A percentile compares a stretch with the other conserved stretches of the same genome.
phyloP scores from a whole-genome alignment of 2,888 invertebrate genomes.

The Dusona sp. region DNA sequence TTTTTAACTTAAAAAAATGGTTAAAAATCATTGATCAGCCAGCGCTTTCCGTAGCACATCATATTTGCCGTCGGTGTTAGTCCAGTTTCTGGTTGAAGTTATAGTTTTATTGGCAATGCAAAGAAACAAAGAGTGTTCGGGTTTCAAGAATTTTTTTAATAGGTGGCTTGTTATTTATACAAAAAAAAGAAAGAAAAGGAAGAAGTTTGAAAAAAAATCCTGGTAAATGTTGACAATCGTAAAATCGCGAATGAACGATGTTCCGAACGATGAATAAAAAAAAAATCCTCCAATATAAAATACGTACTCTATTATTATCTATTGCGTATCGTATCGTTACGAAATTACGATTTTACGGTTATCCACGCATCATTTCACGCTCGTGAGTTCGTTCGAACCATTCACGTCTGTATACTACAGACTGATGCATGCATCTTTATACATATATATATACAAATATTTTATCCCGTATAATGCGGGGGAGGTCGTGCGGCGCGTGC shows the following conservation, averaged over 20 bases:
- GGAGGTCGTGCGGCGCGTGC: slow-evolving; percentile 51
- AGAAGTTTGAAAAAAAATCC: too few species aligned
- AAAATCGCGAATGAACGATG: neutral
- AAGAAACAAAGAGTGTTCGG: too few species aligned
- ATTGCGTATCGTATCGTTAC: slow-evolving; percentile 28
- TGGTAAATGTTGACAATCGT: too few species aligned
- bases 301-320: neutral
- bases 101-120: too few species aligned
- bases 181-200: too few species aligned
- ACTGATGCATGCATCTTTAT: neutral
- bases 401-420: slow-evolving; percentile 7
- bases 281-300: neutral
- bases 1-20: too few species aligned
- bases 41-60: too few species aligned
- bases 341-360: slow-evolving; percentile 51
- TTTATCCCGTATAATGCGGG: slow-evolving; percentile 46
- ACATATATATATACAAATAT: slow-evolving; percentile 11
- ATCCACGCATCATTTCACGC: slow-evolving; percentile 38
- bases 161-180: too few species aligned
- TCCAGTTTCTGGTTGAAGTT: too few species aligned
- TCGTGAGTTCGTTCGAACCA: slow-evolving; percentile 23
- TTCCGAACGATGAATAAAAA: neutral
- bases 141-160: too few species aligned
- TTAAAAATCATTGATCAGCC: too few species aligned
- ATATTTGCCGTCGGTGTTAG: neutral